Conservation (phyloP, 2,797 vertebrate genomes). For the Diceros bicornis region DNA sequence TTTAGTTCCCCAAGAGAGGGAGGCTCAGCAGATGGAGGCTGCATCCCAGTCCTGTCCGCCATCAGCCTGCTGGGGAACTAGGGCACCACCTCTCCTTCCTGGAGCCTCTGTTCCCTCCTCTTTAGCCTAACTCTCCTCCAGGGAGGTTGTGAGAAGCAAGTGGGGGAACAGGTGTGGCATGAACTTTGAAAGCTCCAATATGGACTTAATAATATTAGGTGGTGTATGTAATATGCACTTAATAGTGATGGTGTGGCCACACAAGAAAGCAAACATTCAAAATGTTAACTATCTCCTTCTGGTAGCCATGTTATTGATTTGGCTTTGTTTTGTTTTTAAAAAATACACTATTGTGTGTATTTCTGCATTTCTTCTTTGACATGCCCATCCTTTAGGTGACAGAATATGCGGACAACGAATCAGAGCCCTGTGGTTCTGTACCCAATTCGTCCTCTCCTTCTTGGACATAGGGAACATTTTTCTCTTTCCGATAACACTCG, state of each 20-base stretch:
- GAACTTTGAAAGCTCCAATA: neutral
- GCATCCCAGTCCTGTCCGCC: no score
- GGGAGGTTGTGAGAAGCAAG: neutral
- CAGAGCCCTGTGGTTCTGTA: neutral
- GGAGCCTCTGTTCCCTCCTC: neutral
- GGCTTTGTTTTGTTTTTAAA: neutral
- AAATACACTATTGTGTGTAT: neutral
- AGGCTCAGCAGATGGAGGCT: neutral
- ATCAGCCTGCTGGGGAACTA: neutral
- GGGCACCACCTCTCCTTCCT: neutral
- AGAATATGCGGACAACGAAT: neutral
- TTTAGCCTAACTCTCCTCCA: neutral
- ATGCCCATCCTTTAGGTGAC: neutral
- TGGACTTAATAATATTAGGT: neutral
- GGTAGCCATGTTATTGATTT: neutral
- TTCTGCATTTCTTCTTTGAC: neutral
- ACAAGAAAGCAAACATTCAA: neutral
- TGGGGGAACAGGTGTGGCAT: neutral
- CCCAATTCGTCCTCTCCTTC: neutral
- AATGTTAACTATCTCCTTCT: neutral
- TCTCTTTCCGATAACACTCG: neutral
- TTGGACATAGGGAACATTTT: neutral
- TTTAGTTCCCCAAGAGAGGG: neutral
- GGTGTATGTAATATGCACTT: neutral
- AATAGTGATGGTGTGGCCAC: neutral